Percentiles rank a stretch among this genome's conserved stretches.
Conservation (phyloP, 2,797 vertebrate genomes). For the Dicrostonyx torquatus region DNA sequence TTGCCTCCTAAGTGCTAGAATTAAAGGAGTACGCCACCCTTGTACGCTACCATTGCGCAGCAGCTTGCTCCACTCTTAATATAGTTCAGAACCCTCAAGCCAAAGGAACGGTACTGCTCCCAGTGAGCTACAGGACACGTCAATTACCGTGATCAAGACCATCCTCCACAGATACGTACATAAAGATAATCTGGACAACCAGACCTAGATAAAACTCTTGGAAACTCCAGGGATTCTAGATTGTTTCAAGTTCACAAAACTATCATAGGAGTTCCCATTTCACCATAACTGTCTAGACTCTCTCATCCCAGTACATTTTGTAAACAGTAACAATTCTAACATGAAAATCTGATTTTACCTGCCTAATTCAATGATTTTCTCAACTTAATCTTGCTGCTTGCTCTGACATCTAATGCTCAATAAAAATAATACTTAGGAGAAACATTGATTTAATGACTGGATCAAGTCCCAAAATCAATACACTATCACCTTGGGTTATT, state of each 20-base stretch:
- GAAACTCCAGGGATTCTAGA: neutral
- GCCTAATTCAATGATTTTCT: neutral
- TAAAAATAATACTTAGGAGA: neutral
- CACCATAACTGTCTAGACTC: neutral
- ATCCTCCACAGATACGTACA: neutral
- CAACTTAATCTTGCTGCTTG: neutral
- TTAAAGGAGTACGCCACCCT: no score
- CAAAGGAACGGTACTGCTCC: neutral
- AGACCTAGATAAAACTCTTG: neutral
- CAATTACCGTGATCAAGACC: neutral
- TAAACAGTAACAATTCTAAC: neutral
- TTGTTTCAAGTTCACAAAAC: neutral
- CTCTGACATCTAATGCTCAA: neutral
- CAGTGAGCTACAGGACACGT: no score
- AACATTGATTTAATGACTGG: neutral
- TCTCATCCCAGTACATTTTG: neutral
- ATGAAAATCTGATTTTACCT: neutral
- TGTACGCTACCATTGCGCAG: no score
- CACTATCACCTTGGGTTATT: neutral
- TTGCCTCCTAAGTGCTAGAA: no score
- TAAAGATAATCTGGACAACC: neutral
- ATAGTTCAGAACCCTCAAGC: neutral
- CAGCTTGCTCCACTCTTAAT: neutral
- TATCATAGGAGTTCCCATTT: neutral
- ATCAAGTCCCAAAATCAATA: slow-evolving; percentile 13